Conservation (phyloP, 1,140 invertebrate species). For the Pachyrhynchus sulphureomaculatus region DNA sequence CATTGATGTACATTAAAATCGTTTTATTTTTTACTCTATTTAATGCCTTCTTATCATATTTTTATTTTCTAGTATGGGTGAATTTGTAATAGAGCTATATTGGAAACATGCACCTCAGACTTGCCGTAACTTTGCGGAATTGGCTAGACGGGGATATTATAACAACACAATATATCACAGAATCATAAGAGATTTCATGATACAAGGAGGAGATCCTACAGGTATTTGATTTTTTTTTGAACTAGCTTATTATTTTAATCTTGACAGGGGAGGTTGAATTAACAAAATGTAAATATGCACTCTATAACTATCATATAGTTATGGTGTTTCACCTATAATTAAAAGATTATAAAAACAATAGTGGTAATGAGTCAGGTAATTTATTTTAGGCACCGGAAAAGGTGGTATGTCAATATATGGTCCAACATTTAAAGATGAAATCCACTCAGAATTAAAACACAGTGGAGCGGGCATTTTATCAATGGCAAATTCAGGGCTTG, state of each 20-base stretch:
- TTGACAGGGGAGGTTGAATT: neutral
- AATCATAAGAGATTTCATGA: slow-evolving; percentile 97
- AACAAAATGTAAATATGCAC: neutral
- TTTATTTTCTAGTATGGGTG: slow-evolving; percentile 80
- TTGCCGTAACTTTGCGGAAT: slow-evolving; percentile 95
- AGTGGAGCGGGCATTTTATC: slow-evolving; percentile 74
- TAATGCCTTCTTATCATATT: no score
- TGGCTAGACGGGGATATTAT: slow-evolving; percentile 90
- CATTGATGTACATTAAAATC: no score
- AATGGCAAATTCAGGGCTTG: slow-evolving; percentile 88
- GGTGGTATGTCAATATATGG: slow-evolving; percentile 98
- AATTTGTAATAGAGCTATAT: slow-evolving; percentile 88
- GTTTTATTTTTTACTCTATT: no score
- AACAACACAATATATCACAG: slow-evolving; percentile 96
- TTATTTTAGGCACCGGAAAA: slow-evolving; percentile 69
- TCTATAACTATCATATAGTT: no score
- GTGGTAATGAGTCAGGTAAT: no score
- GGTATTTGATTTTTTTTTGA: slow-evolving; percentile 51
- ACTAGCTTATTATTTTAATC: neutral
- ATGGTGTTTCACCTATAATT: no score
- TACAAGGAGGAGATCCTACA: slow-evolving; percentile 93
- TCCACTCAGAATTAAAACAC: slow-evolving; percentile 91
- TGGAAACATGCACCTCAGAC: slow-evolving; percentile 97
- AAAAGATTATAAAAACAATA: no score
- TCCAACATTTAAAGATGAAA: slow-evolving; percentile 92